Percentiles rank a stretch among this genome's conserved stretches.
phyloP scores from a whole-genome alignment of 2,113 vertebrate genomes.

The Labeo catla region DNA sequence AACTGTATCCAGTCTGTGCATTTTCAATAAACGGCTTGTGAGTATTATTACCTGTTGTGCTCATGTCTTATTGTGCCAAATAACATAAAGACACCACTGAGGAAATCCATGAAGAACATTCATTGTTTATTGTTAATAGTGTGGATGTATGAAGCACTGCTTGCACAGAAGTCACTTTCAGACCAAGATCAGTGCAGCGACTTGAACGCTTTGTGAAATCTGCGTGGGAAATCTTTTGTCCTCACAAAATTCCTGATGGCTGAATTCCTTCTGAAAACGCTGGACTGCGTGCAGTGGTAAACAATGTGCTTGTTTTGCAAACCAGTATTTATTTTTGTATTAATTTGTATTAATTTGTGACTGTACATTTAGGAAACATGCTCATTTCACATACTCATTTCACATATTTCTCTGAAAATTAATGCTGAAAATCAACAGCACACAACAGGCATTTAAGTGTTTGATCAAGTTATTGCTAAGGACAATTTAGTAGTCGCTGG shows the following conservation, averaged over 20 bases:
- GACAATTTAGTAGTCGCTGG: no score
- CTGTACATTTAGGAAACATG: no score
- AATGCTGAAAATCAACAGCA: no score
- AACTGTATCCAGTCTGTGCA: slow-evolving; percentile 50
- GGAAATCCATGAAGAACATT: not conserved
- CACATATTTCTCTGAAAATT: no score
- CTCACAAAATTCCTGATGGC: not conserved
- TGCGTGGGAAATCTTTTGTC: not conserved
- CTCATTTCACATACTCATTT: no score
- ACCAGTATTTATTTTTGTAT: no score
- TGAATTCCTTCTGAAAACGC: not conserved
- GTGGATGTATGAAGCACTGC: not conserved
- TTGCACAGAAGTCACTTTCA: not conserved
- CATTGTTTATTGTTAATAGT: not conserved
- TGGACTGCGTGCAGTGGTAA: no score
- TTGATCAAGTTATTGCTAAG: no score
- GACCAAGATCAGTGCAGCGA: not conserved
- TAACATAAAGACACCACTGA: not conserved
- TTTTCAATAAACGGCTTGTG: slow-evolving; percentile 62
- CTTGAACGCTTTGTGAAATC: no score
- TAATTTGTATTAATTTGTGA: no score
- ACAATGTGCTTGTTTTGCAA: no score
- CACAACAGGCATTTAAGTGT: no score
- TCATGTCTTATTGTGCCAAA: not conserved
- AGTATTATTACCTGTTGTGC: not conserved